Evolutionary conservation across 2,888 invertebrate species (phyloP).

Genomic region (Halocaridina rubra): DNA sequence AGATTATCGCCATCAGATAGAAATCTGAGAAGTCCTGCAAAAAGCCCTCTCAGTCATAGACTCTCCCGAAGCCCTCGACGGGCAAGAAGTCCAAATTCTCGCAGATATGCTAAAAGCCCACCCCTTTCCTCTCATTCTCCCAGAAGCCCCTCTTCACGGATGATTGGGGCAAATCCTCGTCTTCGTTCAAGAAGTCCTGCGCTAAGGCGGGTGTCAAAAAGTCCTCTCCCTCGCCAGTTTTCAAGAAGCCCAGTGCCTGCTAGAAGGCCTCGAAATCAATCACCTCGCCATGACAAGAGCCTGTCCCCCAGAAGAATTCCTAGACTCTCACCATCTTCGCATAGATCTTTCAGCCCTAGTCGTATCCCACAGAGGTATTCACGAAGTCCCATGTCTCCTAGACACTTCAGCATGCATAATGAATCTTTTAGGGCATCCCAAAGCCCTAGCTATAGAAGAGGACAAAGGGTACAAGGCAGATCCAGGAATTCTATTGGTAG

Average conservation of each 20-base stretch:
- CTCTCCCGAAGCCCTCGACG: constrained; percentile 13
- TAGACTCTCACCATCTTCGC: constrained; percentile 16
- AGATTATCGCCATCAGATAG: neutral
- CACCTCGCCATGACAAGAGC: constrained; percentile 17
- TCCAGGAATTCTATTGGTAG: constrained; percentile 17
- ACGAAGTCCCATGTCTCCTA: constrained; percentile 26
- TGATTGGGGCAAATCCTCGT: neutral
- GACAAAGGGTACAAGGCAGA: neutral
- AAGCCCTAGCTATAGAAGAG: constrained; percentile 21
- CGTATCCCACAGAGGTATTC: constrained; percentile 15
- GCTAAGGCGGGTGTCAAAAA: constrained; percentile 19
- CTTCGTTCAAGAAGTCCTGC: constrained; percentile 19
- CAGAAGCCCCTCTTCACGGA: neutral
- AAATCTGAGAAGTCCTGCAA: constrained; percentile 28
- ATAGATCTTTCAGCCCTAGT: constrained; percentile 32
- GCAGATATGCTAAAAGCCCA: constrained; percentile 22
- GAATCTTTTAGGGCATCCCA: constrained; percentile 13
- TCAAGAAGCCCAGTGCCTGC: constrained; percentile 16
- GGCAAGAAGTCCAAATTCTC: constrained; percentile 15
- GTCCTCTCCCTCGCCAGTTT: constrained; percentile 9
- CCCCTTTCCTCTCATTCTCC: constrained; percentile 5
- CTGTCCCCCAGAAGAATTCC: constrained; percentile 12
- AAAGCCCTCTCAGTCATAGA: constrained; percentile 11
- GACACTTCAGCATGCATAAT: neutral
- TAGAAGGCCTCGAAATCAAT: constrained; percentile 7